Evolutionary conservation across 2,888 invertebrate genomes (phyloP).

Genomic region (Acleris literana): DNA sequence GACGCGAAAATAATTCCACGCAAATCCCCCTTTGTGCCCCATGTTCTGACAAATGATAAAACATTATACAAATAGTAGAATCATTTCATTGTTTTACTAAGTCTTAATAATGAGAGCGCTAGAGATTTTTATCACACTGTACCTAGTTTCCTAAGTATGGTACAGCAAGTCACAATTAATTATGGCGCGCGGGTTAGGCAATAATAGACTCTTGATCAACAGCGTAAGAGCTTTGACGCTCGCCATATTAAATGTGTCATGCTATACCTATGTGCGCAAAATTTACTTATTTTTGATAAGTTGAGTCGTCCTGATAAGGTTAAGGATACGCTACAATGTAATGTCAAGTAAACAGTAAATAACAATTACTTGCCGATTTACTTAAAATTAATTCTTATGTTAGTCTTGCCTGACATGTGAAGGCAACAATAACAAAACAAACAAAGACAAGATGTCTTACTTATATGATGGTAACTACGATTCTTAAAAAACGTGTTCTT

Average conservation of each 20-base stretch:
- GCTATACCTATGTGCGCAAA: too few species aligned
- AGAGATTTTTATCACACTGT: constrained; percentile 4
- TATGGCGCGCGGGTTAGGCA: too few species aligned
- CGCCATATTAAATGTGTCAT: too few species aligned
- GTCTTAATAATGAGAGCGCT: constrained; percentile 37
- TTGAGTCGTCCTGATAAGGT: too few species aligned
- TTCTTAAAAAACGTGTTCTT: background rate
- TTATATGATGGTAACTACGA: background rate
- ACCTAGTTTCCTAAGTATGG: background rate
- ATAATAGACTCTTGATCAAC: too few species aligned
- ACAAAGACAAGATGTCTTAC: background rate
- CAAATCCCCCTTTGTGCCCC: constrained; percentile 23
- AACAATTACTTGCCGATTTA: constrained; percentile 1
- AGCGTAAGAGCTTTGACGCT: too few species aligned
- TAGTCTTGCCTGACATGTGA: constrained; percentile 1
- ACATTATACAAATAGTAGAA: constrained; percentile 46
- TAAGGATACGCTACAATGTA: too few species aligned
- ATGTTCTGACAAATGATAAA: constrained; percentile 43
- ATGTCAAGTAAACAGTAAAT: background rate
- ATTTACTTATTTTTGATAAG: background rate
- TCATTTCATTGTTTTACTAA: constrained; percentile 45
- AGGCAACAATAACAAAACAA: background rate
- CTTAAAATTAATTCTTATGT: background rate
- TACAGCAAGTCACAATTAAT: too few species aligned
- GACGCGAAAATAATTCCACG: constrained; percentile 31